A percentile compares a stretch with the other conserved stretches of the same genome.
Evolutionary conservation across 2,113 vertebrate species (phyloP).

Genomic region (Embiotoca jacksoni): DNA sequence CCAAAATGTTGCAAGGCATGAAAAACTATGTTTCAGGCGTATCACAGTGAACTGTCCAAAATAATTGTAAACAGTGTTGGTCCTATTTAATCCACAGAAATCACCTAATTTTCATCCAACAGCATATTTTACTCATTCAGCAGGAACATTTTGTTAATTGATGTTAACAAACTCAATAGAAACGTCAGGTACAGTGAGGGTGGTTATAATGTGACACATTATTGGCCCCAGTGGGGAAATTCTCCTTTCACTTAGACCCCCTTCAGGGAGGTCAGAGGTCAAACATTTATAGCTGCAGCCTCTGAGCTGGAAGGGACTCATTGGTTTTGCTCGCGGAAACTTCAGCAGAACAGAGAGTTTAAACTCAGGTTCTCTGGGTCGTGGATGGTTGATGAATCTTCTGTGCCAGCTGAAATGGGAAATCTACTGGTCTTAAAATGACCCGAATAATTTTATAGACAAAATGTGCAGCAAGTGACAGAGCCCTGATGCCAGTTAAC

Average conservation of each 20-base stretch:
- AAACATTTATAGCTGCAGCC: conserved; percentile 67
- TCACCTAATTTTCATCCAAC: neutral
- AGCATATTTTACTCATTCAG: neutral
- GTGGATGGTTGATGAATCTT: neutral
- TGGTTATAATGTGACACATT: conserved; percentile 67
- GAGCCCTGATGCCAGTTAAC: neutral
- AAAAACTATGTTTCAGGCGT: neutral
- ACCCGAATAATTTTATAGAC: neutral
- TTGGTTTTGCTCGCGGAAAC: conserved; percentile 37
- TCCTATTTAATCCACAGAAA: no score
- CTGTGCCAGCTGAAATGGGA: conserved; percentile 5
- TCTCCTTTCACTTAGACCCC: conserved; percentile 68
- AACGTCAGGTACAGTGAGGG: conserved; percentile 55
- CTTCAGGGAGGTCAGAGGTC: conserved; percentile 77
- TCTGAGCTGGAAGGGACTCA: conserved; percentile 27
- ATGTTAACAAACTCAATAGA: conserved; percentile 23
- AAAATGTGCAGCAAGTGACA: neutral
- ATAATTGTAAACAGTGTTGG: no score
- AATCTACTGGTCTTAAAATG: neutral
- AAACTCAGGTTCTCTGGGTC: neutral
- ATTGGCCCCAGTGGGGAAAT: conserved; percentile 75
- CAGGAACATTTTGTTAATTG: neutral
- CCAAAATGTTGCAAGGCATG: neutral
- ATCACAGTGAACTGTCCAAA: no score
- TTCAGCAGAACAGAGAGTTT: conserved; percentile 25